phyloP scores from a whole-genome alignment of 2,113 vertebrate species.

The Gavialis gangeticus region DNA sequence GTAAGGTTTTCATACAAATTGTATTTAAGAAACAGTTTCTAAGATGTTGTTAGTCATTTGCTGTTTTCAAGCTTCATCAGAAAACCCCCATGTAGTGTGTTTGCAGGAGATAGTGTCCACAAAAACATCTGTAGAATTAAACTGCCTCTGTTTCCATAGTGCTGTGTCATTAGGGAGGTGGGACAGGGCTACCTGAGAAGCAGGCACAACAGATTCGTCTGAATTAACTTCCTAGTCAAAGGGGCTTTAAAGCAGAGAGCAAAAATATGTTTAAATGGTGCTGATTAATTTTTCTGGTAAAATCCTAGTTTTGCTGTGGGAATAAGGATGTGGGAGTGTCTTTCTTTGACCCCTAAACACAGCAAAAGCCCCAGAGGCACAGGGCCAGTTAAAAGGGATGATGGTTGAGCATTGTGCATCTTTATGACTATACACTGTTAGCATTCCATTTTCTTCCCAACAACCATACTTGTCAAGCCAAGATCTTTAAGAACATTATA shows the following conservation, averaged over 20 bases:
- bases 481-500: background rate
- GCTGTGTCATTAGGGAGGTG: background rate
- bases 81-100: background rate
- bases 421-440: background rate
- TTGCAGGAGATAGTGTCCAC: background rate
- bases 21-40: background rate
- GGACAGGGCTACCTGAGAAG: background rate
- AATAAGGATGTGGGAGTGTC: background rate
- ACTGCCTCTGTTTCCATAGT: background rate
- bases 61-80: too few relatives aligned
- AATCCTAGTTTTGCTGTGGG: background rate
- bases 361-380: background rate
- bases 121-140: background rate
- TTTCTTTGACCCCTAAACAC: too few relatives aligned
- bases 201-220: too few relatives aligned
- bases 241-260: background rate
- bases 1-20: background rate
- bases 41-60: background rate
- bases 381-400: background rate
- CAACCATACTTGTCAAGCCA: background rate
- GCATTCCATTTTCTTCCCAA: background rate
- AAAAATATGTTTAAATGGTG: background rate
- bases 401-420: rapidly evolving
- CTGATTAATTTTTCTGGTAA: background rate
- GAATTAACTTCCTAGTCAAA: background rate